These are phyloP conservation scores for Drosophila conformis DNA, from an alignment of 2,888 invertebrate species.

Conservation along the genomic window DNA sequence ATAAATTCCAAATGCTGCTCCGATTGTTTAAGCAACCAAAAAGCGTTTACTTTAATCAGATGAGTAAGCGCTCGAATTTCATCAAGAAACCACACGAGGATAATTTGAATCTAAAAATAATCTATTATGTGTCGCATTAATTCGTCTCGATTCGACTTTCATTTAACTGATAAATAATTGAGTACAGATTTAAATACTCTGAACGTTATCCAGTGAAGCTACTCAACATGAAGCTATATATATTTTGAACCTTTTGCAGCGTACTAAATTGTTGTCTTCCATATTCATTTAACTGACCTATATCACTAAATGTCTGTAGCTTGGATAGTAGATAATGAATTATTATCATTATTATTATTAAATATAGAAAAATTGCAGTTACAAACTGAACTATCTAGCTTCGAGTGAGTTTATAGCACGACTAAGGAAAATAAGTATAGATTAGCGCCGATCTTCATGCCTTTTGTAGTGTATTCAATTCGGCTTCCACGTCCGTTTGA, in stretches of 20 bases:
- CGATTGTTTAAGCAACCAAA: neutral
- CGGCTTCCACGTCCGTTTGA: constrained; percentile 1
- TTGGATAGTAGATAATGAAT: neutral
- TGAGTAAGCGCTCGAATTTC: neutral
- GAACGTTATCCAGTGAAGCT: neutral
- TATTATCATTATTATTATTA: neutral
- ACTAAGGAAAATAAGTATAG: neutral
- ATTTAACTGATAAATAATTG: neutral
- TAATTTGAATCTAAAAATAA: neutral
- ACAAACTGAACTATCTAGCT: neutral
- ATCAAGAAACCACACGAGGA: neutral
- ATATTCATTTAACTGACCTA: neutral
- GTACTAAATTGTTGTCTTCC: accelerated
- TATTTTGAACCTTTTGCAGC: neutral
- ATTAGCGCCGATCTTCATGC: neutral
- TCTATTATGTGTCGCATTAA: neutral
- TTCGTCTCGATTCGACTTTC: neutral
- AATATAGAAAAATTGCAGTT: neutral
- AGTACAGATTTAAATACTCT: neutral
- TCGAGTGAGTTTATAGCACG: too few relatives aligned
- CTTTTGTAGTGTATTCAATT: constrained; percentile 14
- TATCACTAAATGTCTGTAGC: neutral
- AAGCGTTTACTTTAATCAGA: neutral
- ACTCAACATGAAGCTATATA: neutral
- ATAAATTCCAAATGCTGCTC: neutral